A percentile compares a stretch with the other conserved stretches of the same genome.
These are phyloP conservation scores for Erebia aethiops DNA, from an alignment of 2,888 invertebrate genomes.

Conservation along the genomic window DNA sequence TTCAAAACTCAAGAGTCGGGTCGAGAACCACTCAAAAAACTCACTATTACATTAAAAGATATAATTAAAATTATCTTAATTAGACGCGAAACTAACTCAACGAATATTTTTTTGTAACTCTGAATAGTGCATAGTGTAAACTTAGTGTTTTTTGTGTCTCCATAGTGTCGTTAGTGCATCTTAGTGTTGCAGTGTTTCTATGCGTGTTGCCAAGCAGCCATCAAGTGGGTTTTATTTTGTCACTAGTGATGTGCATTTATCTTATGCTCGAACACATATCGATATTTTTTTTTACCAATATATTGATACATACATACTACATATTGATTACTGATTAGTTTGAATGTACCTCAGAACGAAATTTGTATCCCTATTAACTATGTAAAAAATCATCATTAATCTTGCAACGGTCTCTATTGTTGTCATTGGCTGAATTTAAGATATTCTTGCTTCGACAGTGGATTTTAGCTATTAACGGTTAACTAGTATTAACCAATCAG, in stretches of 20 bases:
- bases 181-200: conserved; percentile 48
- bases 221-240: conserved; percentile 76
- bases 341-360: no score
- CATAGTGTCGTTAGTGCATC: not conserved
- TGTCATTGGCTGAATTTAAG: no score
- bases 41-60: conserved; percentile 26
- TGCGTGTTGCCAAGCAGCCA: conserved; percentile 64
- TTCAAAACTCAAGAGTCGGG: conserved; percentile 19
- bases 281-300: not conserved
- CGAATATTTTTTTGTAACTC: conserved; percentile 28
- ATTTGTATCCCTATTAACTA: no score
- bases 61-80: conserved; percentile 39
- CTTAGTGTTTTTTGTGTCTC: conserved; percentile 12
- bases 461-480: no score
- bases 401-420: no score
- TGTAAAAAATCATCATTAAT: no score
- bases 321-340: no score
- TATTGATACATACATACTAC: no score
- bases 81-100: conserved; percentile 38
- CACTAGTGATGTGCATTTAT: conserved; percentile 54
- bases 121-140: conserved; percentile 16
- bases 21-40: conserved; percentile 5
- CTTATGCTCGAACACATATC: not conserved
- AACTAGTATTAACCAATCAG: no score
- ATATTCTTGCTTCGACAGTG: no score